phyloP scores from a whole-genome alignment of 2,888 invertebrate species.

The Metopia argyrocephala region DNA sequence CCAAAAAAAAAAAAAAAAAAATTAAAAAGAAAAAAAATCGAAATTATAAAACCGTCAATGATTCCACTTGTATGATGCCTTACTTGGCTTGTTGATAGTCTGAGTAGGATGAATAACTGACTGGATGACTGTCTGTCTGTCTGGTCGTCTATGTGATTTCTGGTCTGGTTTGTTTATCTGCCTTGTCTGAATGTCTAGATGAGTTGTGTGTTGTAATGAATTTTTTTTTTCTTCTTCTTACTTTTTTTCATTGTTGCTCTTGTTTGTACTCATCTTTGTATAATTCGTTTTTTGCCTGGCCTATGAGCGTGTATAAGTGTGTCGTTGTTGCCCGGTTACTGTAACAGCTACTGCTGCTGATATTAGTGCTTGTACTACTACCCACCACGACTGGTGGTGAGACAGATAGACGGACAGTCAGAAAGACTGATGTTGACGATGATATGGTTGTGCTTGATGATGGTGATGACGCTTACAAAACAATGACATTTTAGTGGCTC shows the following conservation, averaged over 20 bases:
- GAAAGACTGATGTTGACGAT: constrained; percentile 34
- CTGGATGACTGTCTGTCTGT: constrained; percentile 31
- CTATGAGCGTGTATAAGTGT: constrained; percentile 16
- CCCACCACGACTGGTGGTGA: background rate
- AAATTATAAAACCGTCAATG: constrained; percentile 21
- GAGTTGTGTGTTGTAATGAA: constrained; percentile 15
- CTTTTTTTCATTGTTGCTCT: constrained; percentile 7
- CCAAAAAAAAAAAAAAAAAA: constrained; percentile 22
- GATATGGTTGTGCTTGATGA: constrained; percentile 36
- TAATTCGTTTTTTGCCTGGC: constrained; percentile 23
- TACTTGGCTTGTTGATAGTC: constrained; percentile 16
- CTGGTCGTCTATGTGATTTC: background rate
- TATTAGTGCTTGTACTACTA: constrained; percentile 19
- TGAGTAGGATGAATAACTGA: constrained; percentile 44
- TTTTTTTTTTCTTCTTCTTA: background rate
- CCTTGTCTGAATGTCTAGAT: background rate
- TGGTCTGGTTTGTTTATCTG: constrained; percentile 1
- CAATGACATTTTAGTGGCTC: constrained; percentile 53
- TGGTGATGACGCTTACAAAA: constrained; percentile 53
- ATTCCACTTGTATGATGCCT: constrained; percentile 17
- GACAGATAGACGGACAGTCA: background rate
- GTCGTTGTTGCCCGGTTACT: constrained; percentile 28
- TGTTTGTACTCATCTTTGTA: constrained; percentile 15
- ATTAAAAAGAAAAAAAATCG: background rate
- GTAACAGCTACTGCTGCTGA: constrained; percentile 24